These are phyloP conservation scores for Acronicta aceris DNA, from an alignment of 2,888 invertebrate genomes.

Conservation along the genomic window DNA sequence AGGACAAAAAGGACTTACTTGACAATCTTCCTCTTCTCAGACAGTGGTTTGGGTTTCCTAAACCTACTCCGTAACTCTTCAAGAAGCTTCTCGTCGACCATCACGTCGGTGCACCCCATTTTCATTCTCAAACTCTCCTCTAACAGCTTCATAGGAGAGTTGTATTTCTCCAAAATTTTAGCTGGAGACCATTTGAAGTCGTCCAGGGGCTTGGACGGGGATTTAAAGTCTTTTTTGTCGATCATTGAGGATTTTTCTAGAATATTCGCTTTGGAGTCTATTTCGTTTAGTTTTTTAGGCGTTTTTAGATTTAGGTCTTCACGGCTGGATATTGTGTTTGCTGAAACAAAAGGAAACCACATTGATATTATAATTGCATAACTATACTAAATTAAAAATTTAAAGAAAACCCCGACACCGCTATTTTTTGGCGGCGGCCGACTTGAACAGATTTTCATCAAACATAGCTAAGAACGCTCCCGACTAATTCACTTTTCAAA, in stretches of 20 bases:
- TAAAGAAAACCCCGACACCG: too few species aligned
- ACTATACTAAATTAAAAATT: too few species aligned
- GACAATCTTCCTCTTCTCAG: conserved; percentile 73
- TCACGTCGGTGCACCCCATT: conserved; percentile 23
- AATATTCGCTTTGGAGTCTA: neutral
- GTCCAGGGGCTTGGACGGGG: conserved; percentile 12
- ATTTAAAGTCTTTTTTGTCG: conserved; percentile 14
- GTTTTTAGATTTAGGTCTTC: conserved; percentile 69
- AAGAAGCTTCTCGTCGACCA: conserved; percentile 49
- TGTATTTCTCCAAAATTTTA: conserved; percentile 28
- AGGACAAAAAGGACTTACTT: conserved; percentile 67
- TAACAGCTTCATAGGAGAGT: conserved; percentile 73
- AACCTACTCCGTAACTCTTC: conserved; percentile 63
- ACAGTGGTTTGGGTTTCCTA: conserved; percentile 72
- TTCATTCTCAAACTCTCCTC: conserved; percentile 65
- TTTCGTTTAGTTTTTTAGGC: conserved; percentile 48
- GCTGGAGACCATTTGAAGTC: conserved; percentile 4
- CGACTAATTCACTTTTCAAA: too few species aligned
- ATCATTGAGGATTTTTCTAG: neutral
- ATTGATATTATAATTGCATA: too few species aligned
- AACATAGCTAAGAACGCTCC: too few species aligned
- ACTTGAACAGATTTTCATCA: too few species aligned
- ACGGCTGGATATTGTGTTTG: conserved; percentile 58
- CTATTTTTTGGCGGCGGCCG: too few species aligned
- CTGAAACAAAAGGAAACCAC: neutral